Conservation (phyloP, 2,888 invertebrate genomes). For the Uloborus plumipes region DNA sequence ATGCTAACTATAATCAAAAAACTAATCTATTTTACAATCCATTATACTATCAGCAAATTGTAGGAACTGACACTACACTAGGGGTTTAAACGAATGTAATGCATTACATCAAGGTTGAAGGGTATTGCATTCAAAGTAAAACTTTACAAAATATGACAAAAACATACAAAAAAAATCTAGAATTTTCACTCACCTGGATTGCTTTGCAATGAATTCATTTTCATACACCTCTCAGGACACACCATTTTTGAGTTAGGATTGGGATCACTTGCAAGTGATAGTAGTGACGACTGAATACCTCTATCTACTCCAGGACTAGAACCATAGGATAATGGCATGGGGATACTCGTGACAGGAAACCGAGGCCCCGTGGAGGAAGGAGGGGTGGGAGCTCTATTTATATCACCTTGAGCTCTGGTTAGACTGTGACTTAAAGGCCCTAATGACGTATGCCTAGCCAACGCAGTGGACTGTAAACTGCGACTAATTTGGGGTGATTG, state of each 20-base stretch:
- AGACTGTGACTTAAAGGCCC: constrained; percentile 64
- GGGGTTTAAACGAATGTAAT: no score
- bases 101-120: no score
- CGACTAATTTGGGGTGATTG: constrained; percentile 57
- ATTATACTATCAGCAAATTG: no score
- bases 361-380: constrained; percentile 54
- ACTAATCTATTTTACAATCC: no score
- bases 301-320: constrained; percentile 72
- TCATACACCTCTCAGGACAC: constrained; percentile 28
- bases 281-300: constrained; percentile 74
- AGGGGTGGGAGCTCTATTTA: constrained; percentile 64
- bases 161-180: no score
- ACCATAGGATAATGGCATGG: constrained; percentile 56
- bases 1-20: no score
- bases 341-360: constrained; percentile 27
- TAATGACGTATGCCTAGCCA: constrained; percentile 60
- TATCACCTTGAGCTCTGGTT: constrained; percentile 40
- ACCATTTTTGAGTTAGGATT: constrained; percentile 27
- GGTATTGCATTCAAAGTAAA: no score
- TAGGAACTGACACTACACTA: no score
- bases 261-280: constrained; percentile 69
- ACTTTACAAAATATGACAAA: no score
- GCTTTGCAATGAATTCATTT: constrained; percentile 34
- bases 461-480: constrained; percentile 65
- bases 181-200: constrained; percentile 27